Base-by-base conservation (phyloP, 2,888 invertebrate genomes). In the Allacma fusca region DNA sequence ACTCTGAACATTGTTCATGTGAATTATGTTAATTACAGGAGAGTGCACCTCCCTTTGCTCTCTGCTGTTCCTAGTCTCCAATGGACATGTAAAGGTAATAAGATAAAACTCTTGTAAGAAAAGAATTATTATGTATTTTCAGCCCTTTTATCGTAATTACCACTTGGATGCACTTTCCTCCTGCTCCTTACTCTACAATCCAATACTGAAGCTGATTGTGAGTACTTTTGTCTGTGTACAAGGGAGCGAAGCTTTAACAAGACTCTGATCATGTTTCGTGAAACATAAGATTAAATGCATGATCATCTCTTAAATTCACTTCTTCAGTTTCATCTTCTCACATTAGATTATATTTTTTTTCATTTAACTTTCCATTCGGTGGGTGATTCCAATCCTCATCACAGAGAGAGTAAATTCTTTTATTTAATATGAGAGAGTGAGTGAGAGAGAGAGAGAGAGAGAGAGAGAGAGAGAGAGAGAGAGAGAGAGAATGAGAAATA, bases 231-330 rank as follows among this genome's bases (percentile, higher is more conserved):
- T 9, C 34, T 34, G 4, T 34, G 34, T 34, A 34, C 7, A 57
- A 57, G 57, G 43, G 34, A 12, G 21, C 16, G 69, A 70, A 43
- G 70, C 34, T 50, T 44, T 40, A 40, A 40, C 34, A 40, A 5
- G 40, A 16, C n/a, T 4, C 40, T 68, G 26, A 16, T 40, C 40
- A 29, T n/a, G 40, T 68, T 21, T 29, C 21, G 21, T 40, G 1
- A 28, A 50, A 50, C n/a, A 12, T 16, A 50, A 1, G n/a, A n/a
- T 19, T 50, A 50, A 50, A 5, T 13, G 16, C 4, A 13, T 12
- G 50, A 50, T 50, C n/a, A 50, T 50, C 50, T 19, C 50, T 50
- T 50, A n/a, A 50, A 50, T 50, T 50, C 50, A n/a, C n/a, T 50
- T 50, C 9, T n/a, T 50, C 50, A 29, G 19, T 34, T 68, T 68